Conservation (phyloP, 2,888 invertebrate genomes). For the Rhopalosiphum nymphaeae region DNA sequence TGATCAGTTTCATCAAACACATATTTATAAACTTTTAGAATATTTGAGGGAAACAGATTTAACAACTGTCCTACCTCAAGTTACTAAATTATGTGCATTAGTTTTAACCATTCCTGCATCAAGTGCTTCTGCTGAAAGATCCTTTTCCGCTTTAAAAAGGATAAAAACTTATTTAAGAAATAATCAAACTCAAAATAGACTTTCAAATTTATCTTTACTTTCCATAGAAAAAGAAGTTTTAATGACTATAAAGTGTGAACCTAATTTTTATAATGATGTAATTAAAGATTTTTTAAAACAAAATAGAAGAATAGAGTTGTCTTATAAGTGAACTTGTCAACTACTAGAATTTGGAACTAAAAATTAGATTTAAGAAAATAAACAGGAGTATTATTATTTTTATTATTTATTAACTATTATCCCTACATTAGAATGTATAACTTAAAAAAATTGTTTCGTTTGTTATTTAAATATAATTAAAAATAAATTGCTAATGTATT, state of each 20-base stretch:
- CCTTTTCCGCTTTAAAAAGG: background rate
- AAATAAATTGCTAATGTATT: too few species aligned
- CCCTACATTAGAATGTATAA: too few species aligned
- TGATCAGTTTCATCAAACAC: background rate
- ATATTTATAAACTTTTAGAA: background rate
- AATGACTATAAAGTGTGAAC: background rate
- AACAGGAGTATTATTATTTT: background rate
- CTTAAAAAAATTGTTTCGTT: too few species aligned
- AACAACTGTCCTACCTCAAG: background rate
- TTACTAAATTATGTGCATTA: background rate
- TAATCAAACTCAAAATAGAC: slow-evolving; percentile 13
- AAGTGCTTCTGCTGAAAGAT: too few species aligned
- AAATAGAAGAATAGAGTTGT: slow-evolving; percentile 19
- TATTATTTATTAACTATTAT: background rate
- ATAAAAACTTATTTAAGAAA: background rate
- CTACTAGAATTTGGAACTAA: slow-evolving; percentile 6
- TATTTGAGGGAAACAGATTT: background rate
- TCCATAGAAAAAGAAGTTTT: slow-evolving; percentile 27
- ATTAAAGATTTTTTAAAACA: slow-evolving; percentile 26
- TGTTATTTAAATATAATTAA: too few species aligned
- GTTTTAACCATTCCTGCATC: too few species aligned
- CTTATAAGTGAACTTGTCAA: slow-evolving; percentile 24
- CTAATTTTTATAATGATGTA: slow-evolving; percentile 14
- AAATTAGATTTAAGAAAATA: background rate
- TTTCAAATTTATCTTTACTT: slow-evolving; percentile 30